Base-by-base conservation (phyloP, 2,888 invertebrate species). In the Callosobruchus maculatus region DNA sequence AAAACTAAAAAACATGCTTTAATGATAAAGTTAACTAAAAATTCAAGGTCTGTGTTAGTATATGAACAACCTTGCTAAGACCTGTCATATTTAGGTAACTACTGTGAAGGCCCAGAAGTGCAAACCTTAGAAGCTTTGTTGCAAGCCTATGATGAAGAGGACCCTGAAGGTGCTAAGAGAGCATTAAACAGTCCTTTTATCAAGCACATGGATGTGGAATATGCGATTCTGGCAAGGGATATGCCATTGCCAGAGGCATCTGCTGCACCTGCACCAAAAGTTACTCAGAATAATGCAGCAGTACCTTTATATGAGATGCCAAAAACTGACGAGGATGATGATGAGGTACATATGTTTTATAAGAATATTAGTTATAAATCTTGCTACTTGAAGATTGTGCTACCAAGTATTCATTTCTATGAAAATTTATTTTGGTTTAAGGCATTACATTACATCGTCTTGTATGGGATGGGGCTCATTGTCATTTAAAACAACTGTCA, bases 151-250 rank as follows among this genome's bases (percentile, higher is more conserved):
- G 97, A 97, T 80, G 95, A 96, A 81, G 95, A 96, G 83, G 97
- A 97, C 86, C 90, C 93, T 0, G 95, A 95, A 69, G 88, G 91
- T n/a, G 95, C 95, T 0, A 90, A 90, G 80, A 87, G 89, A 69
- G 95, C 95, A 0, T 88, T 97, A 0, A 91, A 92, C 74, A 92
- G 92, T 78, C 93, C 97, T 0, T 97, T 97, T 85, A 96, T 97
- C 73, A 93, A 94, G 77, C 94, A 94, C 85, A 96, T 97, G 96
- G 97, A 97, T 85, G 93, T 96, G 7, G 97, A 97, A 85, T 97
- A 96, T 84, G 91, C 96, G 0, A 90, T 94, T 83, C 87, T 94
- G 76, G 93, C 94, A 5, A 88, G 93, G 79, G 91, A 91, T 81
- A 88, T 94, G 86, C 92, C 91, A 31, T 85, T 94, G 77, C 93